Percentiles rank a stretch among this genome's conserved stretches.
phyloP scores from a whole-genome alignment of 2,888 invertebrate genomes.

The Campaea margaritaria region DNA sequence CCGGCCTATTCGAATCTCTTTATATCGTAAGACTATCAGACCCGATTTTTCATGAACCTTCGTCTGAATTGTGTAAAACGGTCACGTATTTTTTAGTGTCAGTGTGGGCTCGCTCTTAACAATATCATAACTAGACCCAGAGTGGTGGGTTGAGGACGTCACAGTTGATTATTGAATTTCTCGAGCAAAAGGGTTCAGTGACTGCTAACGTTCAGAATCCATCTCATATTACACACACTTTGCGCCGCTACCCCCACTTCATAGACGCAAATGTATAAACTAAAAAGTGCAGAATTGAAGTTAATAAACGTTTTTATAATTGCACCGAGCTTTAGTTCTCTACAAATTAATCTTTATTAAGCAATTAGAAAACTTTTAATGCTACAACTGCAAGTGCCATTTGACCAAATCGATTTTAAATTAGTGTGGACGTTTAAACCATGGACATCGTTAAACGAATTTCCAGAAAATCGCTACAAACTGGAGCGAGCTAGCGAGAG shows the following conservation, averaged over 20 bases:
- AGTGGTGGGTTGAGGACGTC: constrained; percentile 45
- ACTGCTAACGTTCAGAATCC: constrained; percentile 55
- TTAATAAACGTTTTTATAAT: background rate
- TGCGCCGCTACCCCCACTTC: background rate
- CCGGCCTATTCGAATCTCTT: constrained; percentile 65
- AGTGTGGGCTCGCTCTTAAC: constrained; percentile 59
- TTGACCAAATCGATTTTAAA: constrained; percentile 43
- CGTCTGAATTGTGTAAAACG: constrained; percentile 63
- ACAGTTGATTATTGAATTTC: constrained; percentile 65
- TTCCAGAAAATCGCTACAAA: constrained; percentile 57
- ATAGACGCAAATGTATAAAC: no score
- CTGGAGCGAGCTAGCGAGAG: constrained; percentile 34
- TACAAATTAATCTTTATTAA: background rate
- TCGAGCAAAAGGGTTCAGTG: constrained; percentile 58
- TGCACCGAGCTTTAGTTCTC: background rate
- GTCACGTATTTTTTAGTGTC: constrained; percentile 73
- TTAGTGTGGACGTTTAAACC: constrained; percentile 43
- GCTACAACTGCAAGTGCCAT: constrained; percentile 33
- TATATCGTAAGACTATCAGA: constrained; percentile 62
- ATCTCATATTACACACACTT: constrained; percentile 28
- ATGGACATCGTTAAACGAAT: constrained; percentile 49
- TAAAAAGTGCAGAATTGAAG: no score
- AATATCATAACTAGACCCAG: constrained; percentile 68
- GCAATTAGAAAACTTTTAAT: constrained; percentile 14
- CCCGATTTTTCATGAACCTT: constrained; percentile 61